These are phyloP conservation scores for Calyptommatus sinebrachiatus DNA, from an alignment of 2,113 vertebrate species.

Conservation along the genomic window DNA sequence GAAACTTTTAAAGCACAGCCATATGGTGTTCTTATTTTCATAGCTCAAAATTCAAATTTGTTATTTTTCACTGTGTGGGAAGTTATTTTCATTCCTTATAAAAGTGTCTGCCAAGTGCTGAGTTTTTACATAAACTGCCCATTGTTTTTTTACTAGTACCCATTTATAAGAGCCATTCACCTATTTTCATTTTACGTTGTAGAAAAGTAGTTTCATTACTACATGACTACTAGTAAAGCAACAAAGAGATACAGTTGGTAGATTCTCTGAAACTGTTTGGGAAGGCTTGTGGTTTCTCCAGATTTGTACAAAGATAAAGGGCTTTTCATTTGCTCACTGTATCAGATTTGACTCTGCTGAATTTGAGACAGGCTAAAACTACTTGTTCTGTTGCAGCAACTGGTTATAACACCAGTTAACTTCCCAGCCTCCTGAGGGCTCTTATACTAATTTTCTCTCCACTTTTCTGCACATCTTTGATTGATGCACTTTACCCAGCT, in stretches of 20 bases:
- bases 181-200: background rate
- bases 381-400: background rate
- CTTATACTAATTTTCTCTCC: too few species aligned
- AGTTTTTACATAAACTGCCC: conserved; percentile 40
- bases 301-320: background rate
- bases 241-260: too few species aligned
- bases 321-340: background rate
- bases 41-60: background rate
- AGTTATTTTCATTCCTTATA: conserved; percentile 23
- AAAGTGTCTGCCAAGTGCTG: background rate
- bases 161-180: conserved; percentile 38
- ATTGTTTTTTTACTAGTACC: conserved; percentile 34
- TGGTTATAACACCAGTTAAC: too few species aligned
- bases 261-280: background rate
- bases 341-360: too few species aligned
- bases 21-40: conserved; percentile 39
- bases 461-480: too few species aligned
- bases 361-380: background rate
- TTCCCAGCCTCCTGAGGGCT: too few species aligned
- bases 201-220: too few species aligned
- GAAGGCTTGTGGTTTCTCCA: background rate
- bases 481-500: too few species aligned
- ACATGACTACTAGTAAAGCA: background rate
- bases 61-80: conserved; percentile 3
- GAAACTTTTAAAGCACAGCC: conserved; percentile 24